These are phyloP conservation scores for Eristalis intricaria DNA, from an alignment of 2,888 invertebrate genomes.

Conservation along the genomic window DNA sequence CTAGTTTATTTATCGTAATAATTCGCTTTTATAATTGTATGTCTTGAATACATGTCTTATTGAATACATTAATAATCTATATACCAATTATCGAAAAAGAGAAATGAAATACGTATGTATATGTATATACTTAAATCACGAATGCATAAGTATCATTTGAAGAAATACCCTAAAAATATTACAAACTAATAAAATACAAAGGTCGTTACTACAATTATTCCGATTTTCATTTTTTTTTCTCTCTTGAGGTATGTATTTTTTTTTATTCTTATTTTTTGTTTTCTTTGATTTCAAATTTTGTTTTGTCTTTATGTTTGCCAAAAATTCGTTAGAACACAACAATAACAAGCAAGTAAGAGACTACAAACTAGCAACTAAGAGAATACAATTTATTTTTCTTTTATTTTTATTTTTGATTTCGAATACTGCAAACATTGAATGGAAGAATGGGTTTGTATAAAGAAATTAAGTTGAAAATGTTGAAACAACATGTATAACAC, in stretches of 20 bases:
- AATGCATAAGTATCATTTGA: slow-evolving; percentile 66
- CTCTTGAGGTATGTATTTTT: slow-evolving; percentile 62
- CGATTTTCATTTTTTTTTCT: slow-evolving; percentile 30
- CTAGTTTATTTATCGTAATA: slow-evolving; percentile 53
- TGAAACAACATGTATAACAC: background rate
- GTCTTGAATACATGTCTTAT: slow-evolving; percentile 60
- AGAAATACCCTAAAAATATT: slow-evolving; percentile 67
- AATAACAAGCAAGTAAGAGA: slow-evolving; percentile 47
- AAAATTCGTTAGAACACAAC: slow-evolving; percentile 58
- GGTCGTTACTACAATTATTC: slow-evolving; percentile 58
- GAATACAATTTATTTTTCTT: background rate
- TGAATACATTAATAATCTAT: slow-evolving; percentile 52
- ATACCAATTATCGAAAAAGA: slow-evolving; percentile 61
- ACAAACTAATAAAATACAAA: slow-evolving; percentile 68
- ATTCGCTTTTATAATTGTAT: slow-evolving; percentile 59
- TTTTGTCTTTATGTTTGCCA: slow-evolving; percentile 18
- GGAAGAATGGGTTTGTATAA: background rate
- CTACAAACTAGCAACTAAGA: slow-evolving; percentile 25
- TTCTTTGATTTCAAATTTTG: slow-evolving; percentile 31
- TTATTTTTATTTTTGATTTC: slow-evolving; percentile 24
- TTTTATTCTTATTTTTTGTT: slow-evolving; percentile 14
- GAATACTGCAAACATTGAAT: slow-evolving; percentile 5
- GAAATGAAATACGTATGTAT: slow-evolving; percentile 56
- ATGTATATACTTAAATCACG: slow-evolving; percentile 62
- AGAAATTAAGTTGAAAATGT: background rate